These are phyloP conservation scores for Mus spretus DNA, from an alignment of 2,797 vertebrate genomes.

Conservation along the genomic window DNA sequence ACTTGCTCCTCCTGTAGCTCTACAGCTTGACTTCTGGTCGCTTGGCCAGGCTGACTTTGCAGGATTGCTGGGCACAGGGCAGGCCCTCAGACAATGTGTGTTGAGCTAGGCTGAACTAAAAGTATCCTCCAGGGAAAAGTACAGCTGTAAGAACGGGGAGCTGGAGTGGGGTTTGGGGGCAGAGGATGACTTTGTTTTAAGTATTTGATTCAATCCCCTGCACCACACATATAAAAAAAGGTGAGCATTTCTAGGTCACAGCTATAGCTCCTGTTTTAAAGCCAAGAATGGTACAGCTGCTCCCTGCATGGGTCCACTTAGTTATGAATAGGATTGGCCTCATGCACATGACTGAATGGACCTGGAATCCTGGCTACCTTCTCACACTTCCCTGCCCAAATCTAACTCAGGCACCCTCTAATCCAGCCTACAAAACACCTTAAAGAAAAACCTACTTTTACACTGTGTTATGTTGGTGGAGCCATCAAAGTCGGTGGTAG, in stretches of 20 bases:
- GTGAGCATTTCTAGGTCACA: neutral
- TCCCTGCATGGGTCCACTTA: fast-evolving
- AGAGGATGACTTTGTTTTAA: neutral
- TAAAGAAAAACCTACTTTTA: conserved; percentile 93
- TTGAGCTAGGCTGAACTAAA: neutral
- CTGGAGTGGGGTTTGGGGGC: too few species aligned
- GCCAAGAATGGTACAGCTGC: neutral
- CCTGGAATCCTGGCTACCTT: neutral
- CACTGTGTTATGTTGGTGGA: conserved; percentile 98
- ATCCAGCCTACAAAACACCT: conserved; percentile 30
- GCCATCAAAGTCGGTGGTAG: conserved; percentile 98
- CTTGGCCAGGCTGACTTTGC: neutral
- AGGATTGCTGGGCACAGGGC: neutral
- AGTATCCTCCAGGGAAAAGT: neutral
- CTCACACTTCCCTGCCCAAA: neutral
- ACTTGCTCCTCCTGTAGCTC: neutral
- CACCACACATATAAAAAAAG: neutral
- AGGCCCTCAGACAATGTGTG: neutral
- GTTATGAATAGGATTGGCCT: neutral
- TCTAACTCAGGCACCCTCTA: neutral
- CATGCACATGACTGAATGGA: fast-evolving
- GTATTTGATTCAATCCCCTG: neutral
- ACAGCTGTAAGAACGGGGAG: neutral
- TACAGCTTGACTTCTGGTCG: neutral
- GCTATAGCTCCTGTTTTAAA: neutral